These are phyloP conservation scores for Sphaerophoria taeniata DNA, from an alignment of 2,888 invertebrate genomes.

Conservation along the genomic window DNA sequence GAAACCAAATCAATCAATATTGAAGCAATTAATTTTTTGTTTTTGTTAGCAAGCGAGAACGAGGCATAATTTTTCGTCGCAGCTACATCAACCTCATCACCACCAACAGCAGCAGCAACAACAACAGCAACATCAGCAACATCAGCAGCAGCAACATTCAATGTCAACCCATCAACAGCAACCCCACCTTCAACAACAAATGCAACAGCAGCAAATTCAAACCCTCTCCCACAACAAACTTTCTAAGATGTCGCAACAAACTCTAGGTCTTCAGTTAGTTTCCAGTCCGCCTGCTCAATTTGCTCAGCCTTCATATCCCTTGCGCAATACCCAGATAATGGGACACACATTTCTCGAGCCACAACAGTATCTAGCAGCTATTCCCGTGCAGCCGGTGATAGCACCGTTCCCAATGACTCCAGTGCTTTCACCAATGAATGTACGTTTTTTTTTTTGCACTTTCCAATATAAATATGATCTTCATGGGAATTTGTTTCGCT, in stretches of 20 bases:
- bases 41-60: slow-evolving; percentile 78
- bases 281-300: slow-evolving; percentile 82
- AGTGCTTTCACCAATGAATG: slow-evolving; percentile 80
- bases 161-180: slow-evolving; percentile 77
- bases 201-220: slow-evolving; percentile 63
- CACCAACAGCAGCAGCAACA: slow-evolving; percentile 77
- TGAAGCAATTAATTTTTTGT: neutral
- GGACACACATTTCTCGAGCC: slow-evolving; percentile 82
- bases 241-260: slow-evolving; percentile 62
- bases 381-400: slow-evolving; percentile 85
- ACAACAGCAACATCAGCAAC: slow-evolving; percentile 74
- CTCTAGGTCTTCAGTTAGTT: slow-evolving; percentile 73
- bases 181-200: slow-evolving; percentile 75
- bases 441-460: slow-evolving; percentile 54
- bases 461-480: neutral
- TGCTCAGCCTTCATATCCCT: slow-evolving; percentile 84
- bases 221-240: slow-evolving; percentile 63
- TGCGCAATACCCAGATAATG: slow-evolving; percentile 80
- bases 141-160: slow-evolving; percentile 74
- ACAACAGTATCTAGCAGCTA: slow-evolving; percentile 85
- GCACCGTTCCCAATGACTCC: slow-evolving; percentile 83
- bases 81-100: slow-evolving; percentile 75
- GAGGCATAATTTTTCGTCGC: slow-evolving; percentile 75
- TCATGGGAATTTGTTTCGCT: neutral
- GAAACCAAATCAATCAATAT: neutral